Evolutionary conservation across 2,113 vertebrate genomes (phyloP).

Genomic region (Myrmophylax atrothorax): DNA sequence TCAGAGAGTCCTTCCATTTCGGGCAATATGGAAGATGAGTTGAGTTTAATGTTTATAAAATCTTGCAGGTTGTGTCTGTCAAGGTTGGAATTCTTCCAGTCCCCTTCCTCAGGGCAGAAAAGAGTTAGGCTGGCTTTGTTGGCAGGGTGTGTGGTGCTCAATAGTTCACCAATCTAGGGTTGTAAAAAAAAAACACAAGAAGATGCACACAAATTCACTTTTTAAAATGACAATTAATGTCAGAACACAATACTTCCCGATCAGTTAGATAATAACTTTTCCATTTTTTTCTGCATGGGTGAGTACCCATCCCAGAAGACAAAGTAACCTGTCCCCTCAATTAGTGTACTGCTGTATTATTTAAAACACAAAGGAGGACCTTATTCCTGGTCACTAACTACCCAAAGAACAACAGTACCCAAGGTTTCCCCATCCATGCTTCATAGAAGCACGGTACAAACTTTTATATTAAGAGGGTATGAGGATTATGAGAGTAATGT

Average conservation of each 20-base stretch:
- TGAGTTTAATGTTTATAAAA: constrained; percentile 96
- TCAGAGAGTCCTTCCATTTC: constrained; percentile 98
- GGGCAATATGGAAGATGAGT: constrained; percentile 88
- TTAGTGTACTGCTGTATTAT: background rate
- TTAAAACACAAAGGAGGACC: background rate
- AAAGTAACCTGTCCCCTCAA: background rate
- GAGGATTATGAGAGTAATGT: background rate
- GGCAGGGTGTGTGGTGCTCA: constrained; percentile 93
- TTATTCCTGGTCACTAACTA: background rate
- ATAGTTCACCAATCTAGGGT: constrained; percentile 90
- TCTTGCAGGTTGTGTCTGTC: constrained; percentile 97
- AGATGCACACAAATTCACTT: background rate
- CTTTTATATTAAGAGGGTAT: background rate
- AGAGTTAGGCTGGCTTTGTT: constrained; percentile 95
- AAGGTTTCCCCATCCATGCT: background rate
- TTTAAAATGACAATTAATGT: background rate
- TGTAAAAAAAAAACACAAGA: constrained; percentile 16
- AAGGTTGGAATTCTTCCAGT: constrained; percentile 96
- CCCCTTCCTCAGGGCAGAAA: constrained; percentile 93
- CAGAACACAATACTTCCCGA: background rate
- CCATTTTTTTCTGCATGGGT: background rate
- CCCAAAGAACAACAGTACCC: background rate
- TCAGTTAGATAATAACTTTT: background rate
- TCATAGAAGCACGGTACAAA: background rate
- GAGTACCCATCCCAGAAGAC: background rate